These are phyloP conservation scores for Leptinotarsa peninsularis DNA, from an alignment of 2,888 invertebrate species.

Conservation along the genomic window DNA sequence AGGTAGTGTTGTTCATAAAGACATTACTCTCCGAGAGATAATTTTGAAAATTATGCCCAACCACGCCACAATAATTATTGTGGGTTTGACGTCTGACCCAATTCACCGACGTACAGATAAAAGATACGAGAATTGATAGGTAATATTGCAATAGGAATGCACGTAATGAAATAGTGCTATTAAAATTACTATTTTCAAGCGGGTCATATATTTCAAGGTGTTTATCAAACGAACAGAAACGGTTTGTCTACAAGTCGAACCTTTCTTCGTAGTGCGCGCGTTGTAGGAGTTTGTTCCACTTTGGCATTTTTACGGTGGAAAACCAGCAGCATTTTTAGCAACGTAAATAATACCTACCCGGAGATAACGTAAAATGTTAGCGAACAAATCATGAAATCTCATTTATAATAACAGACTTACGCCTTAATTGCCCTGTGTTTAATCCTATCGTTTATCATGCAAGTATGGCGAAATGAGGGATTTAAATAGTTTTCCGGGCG, in stretches of 20 bases:
- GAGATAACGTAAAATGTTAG: slow-evolving; percentile 45
- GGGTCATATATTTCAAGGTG: slow-evolving; percentile 44
- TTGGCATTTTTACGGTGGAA: slow-evolving; percentile 51
- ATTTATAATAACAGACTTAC: slow-evolving; percentile 49
- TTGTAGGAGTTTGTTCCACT: slow-evolving; percentile 56
- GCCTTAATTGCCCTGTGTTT: slow-evolving; percentile 50
- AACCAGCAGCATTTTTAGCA: slow-evolving; percentile 53
- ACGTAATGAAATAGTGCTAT: slow-evolving; percentile 39
- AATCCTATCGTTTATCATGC: slow-evolving; percentile 51
- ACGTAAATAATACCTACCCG: slow-evolving; percentile 46
- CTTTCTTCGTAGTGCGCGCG: slow-evolving; percentile 37
- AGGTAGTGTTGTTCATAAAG: slow-evolving; percentile 15
- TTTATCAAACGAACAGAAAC: slow-evolving; percentile 40
- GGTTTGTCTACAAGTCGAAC: slow-evolving; percentile 34
- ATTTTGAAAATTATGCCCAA: slow-evolving; percentile 20
- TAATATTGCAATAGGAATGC: slow-evolving; percentile 41
- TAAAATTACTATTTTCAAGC: slow-evolving; percentile 44
- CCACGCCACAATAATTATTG: slow-evolving; percentile 33
- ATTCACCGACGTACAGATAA: slow-evolving; percentile 35
- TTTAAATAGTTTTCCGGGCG: slow-evolving; percentile 4
- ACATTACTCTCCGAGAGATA: slow-evolving; percentile 19
- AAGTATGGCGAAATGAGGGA: slow-evolving; percentile 19
- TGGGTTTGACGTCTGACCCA: slow-evolving; percentile 41
- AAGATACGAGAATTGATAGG: slow-evolving; percentile 42
- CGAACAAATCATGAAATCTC: slow-evolving; percentile 48